Percentiles rank a stretch among this genome's conserved stretches.
These are phyloP conservation scores for Piliocolobus tephrosceles DNA, from an alignment of 2,113 vertebrate genomes.

Conservation along the genomic window DNA sequence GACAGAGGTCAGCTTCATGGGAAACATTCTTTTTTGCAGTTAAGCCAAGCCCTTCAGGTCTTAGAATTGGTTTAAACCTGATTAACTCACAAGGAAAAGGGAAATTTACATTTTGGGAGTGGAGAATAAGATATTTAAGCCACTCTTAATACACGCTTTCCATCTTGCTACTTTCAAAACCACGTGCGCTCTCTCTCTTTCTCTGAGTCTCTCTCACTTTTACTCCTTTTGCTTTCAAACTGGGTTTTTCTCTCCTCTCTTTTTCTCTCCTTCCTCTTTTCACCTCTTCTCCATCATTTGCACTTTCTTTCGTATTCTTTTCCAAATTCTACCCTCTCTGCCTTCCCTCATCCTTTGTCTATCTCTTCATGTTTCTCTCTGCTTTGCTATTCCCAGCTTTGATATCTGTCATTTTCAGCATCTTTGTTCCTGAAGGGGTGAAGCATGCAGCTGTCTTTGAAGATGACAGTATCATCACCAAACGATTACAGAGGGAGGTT, in stretches of 20 bases:
- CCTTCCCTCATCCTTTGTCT: neutral
- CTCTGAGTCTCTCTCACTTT: neutral
- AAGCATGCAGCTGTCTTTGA: neutral
- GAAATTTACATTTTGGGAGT: slow-evolving; percentile 43
- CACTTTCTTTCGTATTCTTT: neutral
- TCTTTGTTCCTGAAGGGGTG: neutral
- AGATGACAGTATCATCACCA: neutral
- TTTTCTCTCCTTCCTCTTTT: neutral
- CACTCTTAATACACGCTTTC: neutral
- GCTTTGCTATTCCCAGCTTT: slow-evolving; percentile 3
- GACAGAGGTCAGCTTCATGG: slow-evolving; percentile 54
- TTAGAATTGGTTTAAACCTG: slow-evolving; percentile 59
- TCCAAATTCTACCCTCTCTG: neutral
- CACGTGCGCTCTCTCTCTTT: neutral
- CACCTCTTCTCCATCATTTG: neutral
- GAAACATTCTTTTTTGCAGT: slow-evolving; percentile 36
- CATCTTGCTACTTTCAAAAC: neutral
- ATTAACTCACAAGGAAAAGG: slow-evolving; percentile 53
- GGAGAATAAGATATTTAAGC: slow-evolving; percentile 54
- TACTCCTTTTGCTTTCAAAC: neutral
- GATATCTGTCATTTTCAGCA: neutral
- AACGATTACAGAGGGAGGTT: neutral
- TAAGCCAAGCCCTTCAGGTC: slow-evolving; percentile 51
- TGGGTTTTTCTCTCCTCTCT: too few relatives aligned
- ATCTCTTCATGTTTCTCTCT: neutral